These are phyloP conservation scores for Mormyrus proboscirostris DNA, from an alignment of 2,797 vertebrate species.

Conservation along the genomic window DNA sequence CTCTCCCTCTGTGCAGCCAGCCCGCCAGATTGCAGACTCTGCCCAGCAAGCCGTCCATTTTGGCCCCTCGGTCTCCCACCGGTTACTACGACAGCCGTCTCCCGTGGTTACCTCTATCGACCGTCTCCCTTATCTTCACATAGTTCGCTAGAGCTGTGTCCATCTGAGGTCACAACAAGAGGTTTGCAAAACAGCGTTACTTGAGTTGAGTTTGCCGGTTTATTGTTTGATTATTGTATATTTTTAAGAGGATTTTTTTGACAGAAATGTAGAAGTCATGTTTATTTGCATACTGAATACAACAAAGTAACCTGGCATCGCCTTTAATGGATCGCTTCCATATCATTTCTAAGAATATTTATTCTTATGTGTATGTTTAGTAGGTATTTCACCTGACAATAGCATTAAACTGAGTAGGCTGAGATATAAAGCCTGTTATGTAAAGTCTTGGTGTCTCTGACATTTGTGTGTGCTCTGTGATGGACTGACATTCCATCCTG, in stretches of 20 bases:
- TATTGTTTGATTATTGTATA: background rate
- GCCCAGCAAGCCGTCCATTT: constrained; percentile 15
- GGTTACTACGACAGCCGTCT: background rate
- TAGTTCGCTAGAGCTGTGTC: background rate
- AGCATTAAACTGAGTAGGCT: background rate
- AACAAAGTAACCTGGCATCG: background rate
- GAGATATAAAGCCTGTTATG: background rate
- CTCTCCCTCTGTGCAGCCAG: constrained; percentile 36
- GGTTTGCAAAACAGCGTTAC: background rate
- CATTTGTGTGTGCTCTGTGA: background rate
- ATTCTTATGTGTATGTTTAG: background rate
- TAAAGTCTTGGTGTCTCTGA: background rate
- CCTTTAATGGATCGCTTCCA: background rate
- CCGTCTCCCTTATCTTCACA: background rate
- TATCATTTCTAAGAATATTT: background rate
- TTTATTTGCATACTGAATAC: background rate
- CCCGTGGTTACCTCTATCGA: background rate
- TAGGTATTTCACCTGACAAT: background rate
- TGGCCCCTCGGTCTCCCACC: background rate
- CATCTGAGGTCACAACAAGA: background rate
- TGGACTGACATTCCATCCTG: background rate
- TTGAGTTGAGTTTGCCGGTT: background rate
- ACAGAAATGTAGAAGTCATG: background rate
- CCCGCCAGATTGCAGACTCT: background rate
- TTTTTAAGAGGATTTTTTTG: background rate